Evolutionary conservation across 2,888 invertebrate species (phyloP), one percentile per base, ranked within the genome.

Genomic region (Ephialtes manifestator): DNA sequence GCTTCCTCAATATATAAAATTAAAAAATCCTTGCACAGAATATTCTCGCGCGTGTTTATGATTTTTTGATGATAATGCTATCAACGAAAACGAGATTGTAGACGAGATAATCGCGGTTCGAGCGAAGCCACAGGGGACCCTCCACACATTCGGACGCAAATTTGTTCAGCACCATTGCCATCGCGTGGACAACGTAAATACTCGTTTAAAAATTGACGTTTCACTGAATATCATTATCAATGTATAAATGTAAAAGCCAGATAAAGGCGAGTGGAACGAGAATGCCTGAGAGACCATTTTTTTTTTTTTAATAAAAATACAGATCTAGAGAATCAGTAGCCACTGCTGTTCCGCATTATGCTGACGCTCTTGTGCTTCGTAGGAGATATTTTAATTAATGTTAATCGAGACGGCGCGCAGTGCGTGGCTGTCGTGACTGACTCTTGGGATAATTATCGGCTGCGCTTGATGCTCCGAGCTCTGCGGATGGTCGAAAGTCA

Each of bases 341-440:
- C 60, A 28, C 10, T 63, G 55, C 70, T 60, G 79, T 71, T 71
- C 75, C 75, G 46, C 46, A 53, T 80, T 70, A 70, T 70, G 46
- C 39, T 51, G 48, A 83, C 11, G 58, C 76, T 76, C 28, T 76
- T 70, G 35, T 39, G 75, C 86, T 53, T 63, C n/a, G 78, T 75
- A 67, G 71, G 84, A 39, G 39, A 84, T 84, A 84, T 84, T 84
- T 84, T 84, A 80, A 84, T 80, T 84, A 84, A 84, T 83, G 83
- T 83, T 83, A 83, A 83, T 83, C 83, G 79, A 70, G 83, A 75
- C 60, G 67, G 39, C 68, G 48, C 46, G 31, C 46, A 78, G 72
- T 70, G 75, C 72, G 63, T 71, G 80, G 65, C 76, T 53, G 72
- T 84, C 63, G 71, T 83, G 85, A 72, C 60, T 84, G 83, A 68